Evolutionary conservation across 2,888 invertebrate genomes (phyloP).

Genomic region (Agelastica alni): DNA sequence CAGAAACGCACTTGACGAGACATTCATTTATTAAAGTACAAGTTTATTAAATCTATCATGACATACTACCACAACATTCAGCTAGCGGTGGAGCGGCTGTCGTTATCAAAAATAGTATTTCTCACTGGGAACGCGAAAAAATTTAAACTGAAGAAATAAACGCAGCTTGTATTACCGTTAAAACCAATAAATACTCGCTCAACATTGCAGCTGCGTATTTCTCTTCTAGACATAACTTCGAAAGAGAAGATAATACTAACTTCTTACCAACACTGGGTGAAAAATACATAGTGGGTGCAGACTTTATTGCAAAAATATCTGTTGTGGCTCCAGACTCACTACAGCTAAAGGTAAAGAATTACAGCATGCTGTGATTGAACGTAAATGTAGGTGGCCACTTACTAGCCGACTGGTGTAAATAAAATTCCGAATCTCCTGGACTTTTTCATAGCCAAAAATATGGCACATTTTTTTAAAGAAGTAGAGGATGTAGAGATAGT

Average conservation of each 20-base stretch:
- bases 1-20: too few species aligned
- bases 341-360: neutral
- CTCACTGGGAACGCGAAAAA: too few species aligned
- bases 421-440: neutral
- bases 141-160: too few species aligned
- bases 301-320: slow-evolving; percentile 6
- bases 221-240: neutral
- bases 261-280: neutral
- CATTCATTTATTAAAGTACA: neutral
- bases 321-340: slow-evolving; percentile 3
- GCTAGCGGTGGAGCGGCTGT: neutral
- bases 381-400: neutral
- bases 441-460: slow-evolving; percentile 2
- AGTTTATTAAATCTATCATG: neutral
- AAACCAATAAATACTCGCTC: neutral
- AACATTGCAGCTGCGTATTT: neutral
- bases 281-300: slow-evolving; percentile 2
- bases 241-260: neutral
- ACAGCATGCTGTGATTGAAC: slow-evolving; percentile 1
- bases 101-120: neutral
- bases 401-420: neutral
- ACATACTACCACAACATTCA: neutral
- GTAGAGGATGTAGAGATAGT: too few species aligned
- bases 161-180: too few species aligned
- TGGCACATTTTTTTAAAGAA: too few species aligned